Evolutionary conservation across 2,797 vertebrate species (phyloP), one percentile per base, ranked within the genome.

Genomic region (Sebastes cheni): DNA sequence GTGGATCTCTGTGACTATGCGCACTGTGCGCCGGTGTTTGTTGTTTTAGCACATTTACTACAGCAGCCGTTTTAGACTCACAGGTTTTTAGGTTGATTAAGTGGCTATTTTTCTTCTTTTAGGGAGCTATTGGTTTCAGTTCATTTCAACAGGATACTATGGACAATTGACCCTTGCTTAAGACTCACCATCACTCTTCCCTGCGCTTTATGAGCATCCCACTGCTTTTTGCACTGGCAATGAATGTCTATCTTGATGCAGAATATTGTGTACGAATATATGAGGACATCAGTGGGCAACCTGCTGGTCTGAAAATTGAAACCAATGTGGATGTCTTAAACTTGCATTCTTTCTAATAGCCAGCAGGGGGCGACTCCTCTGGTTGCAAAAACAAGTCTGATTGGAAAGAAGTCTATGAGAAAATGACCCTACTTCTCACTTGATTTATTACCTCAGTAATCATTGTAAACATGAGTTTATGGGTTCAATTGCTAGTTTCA

Each of bases 11-110:
- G 23, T 14, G 78, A 78, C 76, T 67, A 34, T 71, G 46, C 16
- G 25, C 27, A 64, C 58, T 14, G 5, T 64, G n/a, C 20, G 2
- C 34, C 29, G 9, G n/a, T 69, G 52, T 83, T 89, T 86, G 82
- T 85, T 85, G 29, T 77, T 82, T 80, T 77, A 77, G 27, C 50
- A 39, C 42, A 71, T 80, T 81, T 62, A 67, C 42, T 39, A 18
- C 22, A 69, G 4, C 4, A 34, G 56, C n/a, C 16, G 14, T 34
- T 74, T 70, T 16, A 65, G 30, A 66, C 58, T 54, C n/a, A n/a
- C 8, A 65, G 46, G 25, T n/a, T 67, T 81, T 86, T n/a, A 30
- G 22, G n/a, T 58, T 81, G 66, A 88, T 72, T 55, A 50, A 68
- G 14, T 72, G 16, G 20, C 20, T 52, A 1, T 30, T 66, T 10